Evolutionary conservation across 2,797 vertebrate species (phyloP).

Genomic region (Petrocephalus sullivani): DNA sequence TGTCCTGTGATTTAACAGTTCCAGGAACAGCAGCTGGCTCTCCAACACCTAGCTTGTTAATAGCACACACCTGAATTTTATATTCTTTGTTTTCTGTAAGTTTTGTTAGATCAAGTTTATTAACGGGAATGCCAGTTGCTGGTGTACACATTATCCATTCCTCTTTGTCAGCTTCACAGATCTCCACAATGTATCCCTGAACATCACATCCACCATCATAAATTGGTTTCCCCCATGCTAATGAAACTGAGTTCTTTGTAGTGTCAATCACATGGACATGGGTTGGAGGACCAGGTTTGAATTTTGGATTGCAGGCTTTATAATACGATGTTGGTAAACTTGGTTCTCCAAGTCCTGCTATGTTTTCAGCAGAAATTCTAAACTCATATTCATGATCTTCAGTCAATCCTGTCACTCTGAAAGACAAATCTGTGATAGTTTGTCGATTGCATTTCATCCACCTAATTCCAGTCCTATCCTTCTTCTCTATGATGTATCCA

Average conservation of each 20-base stretch:
- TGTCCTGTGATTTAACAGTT: slow-evolving; percentile 88
- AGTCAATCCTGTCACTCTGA: slow-evolving; percentile 81
- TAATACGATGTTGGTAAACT: slow-evolving; percentile 82
- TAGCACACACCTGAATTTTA: slow-evolving; percentile 85
- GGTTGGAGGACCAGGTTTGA: slow-evolving; percentile 88
- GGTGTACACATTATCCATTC: slow-evolving; percentile 93
- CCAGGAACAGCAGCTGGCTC: slow-evolving; percentile 80
- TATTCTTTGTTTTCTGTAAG: slow-evolving; percentile 90
- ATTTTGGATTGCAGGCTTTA: slow-evolving; percentile 89
- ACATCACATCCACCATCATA: slow-evolving; percentile 88
- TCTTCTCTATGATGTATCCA: slow-evolving; percentile 89
- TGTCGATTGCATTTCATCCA: slow-evolving; percentile 96
- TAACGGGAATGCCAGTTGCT: slow-evolving; percentile 80
- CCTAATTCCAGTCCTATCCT: slow-evolving; percentile 86
- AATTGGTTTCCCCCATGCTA: slow-evolving; percentile 90
- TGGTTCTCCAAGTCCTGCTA: slow-evolving; percentile 82
- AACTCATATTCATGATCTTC: slow-evolving; percentile 95
- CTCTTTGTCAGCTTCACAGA: slow-evolving; percentile 91
- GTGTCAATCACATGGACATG: slow-evolving; percentile 82
- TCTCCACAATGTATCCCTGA: slow-evolving; percentile 89
- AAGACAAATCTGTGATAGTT: slow-evolving; percentile 84
- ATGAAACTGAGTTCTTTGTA: slow-evolving; percentile 76
- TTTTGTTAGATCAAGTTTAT: slow-evolving; percentile 89
- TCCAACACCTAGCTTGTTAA: slow-evolving; percentile 94
- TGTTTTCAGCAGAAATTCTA: slow-evolving; percentile 91